Conservation (phyloP, 2,113 vertebrate species). For the Myiagra hebetior region DNA sequence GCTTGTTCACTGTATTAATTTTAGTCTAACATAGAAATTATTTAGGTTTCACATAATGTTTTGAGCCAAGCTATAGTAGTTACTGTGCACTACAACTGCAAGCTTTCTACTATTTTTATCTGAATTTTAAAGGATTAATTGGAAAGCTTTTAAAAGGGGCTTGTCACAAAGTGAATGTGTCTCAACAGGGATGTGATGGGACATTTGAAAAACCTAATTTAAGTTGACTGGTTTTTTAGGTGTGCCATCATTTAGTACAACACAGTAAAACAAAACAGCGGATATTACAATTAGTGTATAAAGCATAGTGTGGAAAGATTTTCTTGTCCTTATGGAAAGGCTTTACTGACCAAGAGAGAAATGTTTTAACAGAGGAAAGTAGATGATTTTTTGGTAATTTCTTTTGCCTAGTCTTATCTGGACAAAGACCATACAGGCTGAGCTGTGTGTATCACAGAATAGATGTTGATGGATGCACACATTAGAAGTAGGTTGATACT, state of each 20-base stretch:
- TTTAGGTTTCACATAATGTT: not conserved
- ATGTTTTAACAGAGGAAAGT: not conserved
- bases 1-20: not conserved
- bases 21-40: not conserved
- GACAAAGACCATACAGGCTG: not conserved
- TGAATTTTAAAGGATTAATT: not conserved
- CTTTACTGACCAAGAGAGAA: not conserved
- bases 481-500: not conserved
- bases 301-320: not conserved
- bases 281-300: not conserved
- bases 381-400: not conserved
- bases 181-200: not conserved
- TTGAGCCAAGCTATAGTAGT: not conserved
- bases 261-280: not conserved
- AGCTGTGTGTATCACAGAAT: not conserved
- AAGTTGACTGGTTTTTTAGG: not conserved
- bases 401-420: not conserved
- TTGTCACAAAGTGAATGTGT: not conserved
- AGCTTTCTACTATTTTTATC: not conserved
- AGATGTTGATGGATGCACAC: not conserved
- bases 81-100: not conserved
- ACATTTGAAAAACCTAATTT: not conserved
- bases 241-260: not conserved
- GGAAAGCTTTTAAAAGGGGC: not conserved
- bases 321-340: not conserved